Base-by-base conservation (phyloP, 2,888 invertebrate species). In the Agrochola lychnidis region DNA sequence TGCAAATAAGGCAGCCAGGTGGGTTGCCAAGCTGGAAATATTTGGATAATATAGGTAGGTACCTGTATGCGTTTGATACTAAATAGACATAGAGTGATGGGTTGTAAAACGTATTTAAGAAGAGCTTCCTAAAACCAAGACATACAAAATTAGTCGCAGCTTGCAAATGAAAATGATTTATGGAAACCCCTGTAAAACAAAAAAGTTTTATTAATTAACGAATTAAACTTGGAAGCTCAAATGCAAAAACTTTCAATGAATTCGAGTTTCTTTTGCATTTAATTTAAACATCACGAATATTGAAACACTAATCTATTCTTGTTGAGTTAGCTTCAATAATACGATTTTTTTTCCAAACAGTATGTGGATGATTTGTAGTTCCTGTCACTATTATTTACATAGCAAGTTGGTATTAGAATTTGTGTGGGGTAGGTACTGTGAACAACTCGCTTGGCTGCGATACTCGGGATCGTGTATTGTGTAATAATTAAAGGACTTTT, bases 151-250 rank as follows among this genome's bases (percentile, higher is more conserved):
- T 6, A n/a, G 1, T 0, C 36, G 22, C 45, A 69, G 22, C 25
- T 73, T 64, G 36, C 22, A 36, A 66, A 73, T 73, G 4, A 57
- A 66, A 64, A 57, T 73, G 81, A 81, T 42, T 30, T 30, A 57
- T 40, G 30, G 16, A 82, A 76, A 76, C 16, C 22, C 48, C n/a
- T 36, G 25, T 57, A 36, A 12, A 36, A 22, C 66, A 45, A 68
- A 82, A 79, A 76, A 76, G 42, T 79, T 82, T 19, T 36, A 67
- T 76, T 42, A 19, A 63, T 76, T 30, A 25, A 63, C 82, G 75
- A 75, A 68, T 63, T 45, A 82, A 82, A 68, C 51, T 79, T 68
- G 14, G 25, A 19, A 68, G 57, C 19, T 76, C 19, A 25, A 62
- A 73, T 57, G 10, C 42, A 45, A 76, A 48, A 30, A 36, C 36